Evolutionary conservation across 2,113 vertebrate genomes (phyloP).

Genomic region (Scatophagus argus): DNA sequence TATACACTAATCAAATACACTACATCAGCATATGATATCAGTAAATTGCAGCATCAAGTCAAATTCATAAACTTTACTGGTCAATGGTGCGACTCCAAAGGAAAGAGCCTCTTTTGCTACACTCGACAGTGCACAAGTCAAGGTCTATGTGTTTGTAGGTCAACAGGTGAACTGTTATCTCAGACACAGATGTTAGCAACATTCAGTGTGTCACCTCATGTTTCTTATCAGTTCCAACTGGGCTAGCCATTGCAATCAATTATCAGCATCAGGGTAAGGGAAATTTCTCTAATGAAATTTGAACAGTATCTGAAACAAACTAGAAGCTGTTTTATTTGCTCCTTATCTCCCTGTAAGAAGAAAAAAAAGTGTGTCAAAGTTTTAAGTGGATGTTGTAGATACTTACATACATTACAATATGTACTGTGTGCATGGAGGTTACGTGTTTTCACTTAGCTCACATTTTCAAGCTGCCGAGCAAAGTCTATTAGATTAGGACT

Average conservation of each 20-base stretch:
- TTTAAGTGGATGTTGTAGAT: background rate
- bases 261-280: background rate
- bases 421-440: background rate
- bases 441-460: background rate
- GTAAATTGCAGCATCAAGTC: too few species aligned
- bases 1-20: background rate
- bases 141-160: constrained; percentile 27
- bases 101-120: background rate
- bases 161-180: constrained; percentile 44
- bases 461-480: constrained; percentile 11
- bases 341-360: background rate
- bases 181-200: background rate
- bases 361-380: background rate
- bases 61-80: background rate
- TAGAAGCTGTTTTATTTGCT: background rate
- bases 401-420: background rate
- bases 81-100: background rate
- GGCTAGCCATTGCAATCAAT: background rate
- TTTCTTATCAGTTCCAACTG: constrained; percentile 56
- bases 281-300: constrained; percentile 8
- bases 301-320: background rate
- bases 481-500: constrained; percentile 46
- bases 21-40: background rate
- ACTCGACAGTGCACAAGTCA: background rate
- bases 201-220: constrained; percentile 40